Evolutionary conservation across 2,888 invertebrate genomes (phyloP), one percentile per base, ranked within the genome.

Genomic region (Athalia rosae): DNA sequence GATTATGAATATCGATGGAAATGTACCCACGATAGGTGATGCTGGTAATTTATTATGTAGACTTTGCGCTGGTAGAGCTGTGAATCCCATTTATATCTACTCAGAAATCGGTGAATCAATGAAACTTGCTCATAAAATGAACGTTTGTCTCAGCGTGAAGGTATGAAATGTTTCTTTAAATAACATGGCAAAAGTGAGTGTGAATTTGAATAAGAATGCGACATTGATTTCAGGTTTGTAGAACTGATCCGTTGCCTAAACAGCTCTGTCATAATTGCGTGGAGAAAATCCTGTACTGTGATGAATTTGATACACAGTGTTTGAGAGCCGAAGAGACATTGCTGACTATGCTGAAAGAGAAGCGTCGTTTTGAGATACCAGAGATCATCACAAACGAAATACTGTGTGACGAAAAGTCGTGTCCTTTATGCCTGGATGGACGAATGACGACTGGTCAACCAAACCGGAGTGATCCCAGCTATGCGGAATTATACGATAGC

Each of bases 31-130:
- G 4, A 66, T 59, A 15, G 82, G 81, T 28, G 63, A 13, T 9
- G 59, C 78, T 13, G 28, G 6, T 0, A 28, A 78, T 45, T 80
- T 81, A 41, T 74, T 86, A 8, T 86, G 86, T 63, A 82, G 86
- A 69, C 80, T 86, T 53, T 86, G 86, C 62, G 87, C 86, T 13
- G 85, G 84, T 3, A 81, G 80, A 76, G 82, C 84, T 0, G 63
- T 78, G 48, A 82, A 85, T 77, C 86, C 86, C 0, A 67, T 87
- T 58, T 85, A 85, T 59, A 84, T 87, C 76, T 87, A 84, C 59
- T 87, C 86, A 2, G 86, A 87, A 59, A 82, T 82, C 4, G 86
- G 87, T 7, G 85, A 86, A 76, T 87, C 86, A 1, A 79, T 87
- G 81, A 82, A 79, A 66, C 79, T 86, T 6, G 83, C 83, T 0